Evolutionary conservation across 30 jellyfish, hydroid and myxozoan genomes (phyloP).

Genomic region (Pelagia noctiluca): DNA sequence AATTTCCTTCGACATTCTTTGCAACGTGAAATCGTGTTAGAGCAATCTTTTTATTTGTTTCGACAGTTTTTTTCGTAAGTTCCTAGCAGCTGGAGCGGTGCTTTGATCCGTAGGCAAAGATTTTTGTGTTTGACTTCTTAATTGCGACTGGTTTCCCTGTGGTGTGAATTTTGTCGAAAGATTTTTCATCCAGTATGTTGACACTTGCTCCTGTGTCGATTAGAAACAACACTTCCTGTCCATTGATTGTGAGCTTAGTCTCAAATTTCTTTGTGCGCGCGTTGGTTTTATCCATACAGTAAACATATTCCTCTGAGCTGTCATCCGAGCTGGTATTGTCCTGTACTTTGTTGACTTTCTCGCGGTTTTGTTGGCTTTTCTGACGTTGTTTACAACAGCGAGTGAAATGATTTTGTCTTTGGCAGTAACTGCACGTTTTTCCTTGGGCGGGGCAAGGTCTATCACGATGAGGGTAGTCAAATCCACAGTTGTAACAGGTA

Average conservation of each 20-base stretch:
- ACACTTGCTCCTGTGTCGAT: conserved; percentile 56
- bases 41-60: conserved; percentile 27
- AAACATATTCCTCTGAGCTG: conserved; percentile 46
- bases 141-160: conserved; percentile 28
- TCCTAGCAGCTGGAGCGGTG: conserved; percentile 1
- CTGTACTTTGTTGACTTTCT: conserved; percentile 24
- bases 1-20: conserved; percentile 25
- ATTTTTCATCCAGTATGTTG: conserved; percentile 13
- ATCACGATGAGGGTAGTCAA: conserved; percentile 49
- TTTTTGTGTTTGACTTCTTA: background rate
- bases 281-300: conserved; percentile 10
- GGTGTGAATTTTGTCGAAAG: background rate
- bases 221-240: conserved; percentile 15
- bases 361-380: background rate
- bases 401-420: conserved; percentile 56
- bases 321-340: conserved; percentile 44
- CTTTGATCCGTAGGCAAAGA: conserved; percentile 28
- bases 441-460: conserved; percentile 61
- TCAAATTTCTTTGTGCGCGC: conserved; percentile 41
- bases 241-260: conserved; percentile 17
- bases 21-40: conserved; percentile 26
- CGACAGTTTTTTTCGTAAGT: conserved; percentile 14
- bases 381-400: conserved; percentile 22
- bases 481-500: conserved; percentile 61
- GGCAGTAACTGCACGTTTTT: conserved; percentile 54